Conservation (phyloP, 1,140 invertebrate species). For the Eufriesea mexicana region DNA sequence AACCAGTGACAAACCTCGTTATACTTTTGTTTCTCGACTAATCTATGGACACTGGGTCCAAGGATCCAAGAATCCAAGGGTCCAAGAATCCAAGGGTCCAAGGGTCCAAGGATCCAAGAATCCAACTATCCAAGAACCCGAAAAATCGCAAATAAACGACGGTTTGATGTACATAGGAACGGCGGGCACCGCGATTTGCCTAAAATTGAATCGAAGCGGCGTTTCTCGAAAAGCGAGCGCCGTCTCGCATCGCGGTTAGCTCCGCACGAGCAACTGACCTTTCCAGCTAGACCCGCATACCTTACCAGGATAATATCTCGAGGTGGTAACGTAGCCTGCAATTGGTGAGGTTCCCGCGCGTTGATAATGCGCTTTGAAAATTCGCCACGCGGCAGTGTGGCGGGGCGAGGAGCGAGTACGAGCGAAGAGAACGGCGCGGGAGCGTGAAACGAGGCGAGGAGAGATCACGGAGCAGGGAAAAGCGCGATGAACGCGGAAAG, state of each 20-base stretch:
- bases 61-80: no score
- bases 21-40: no score
- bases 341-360: background rate
- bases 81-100: no score
- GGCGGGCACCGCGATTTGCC: no score
- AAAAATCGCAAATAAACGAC: no score
- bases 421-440: background rate
- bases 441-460: background rate
- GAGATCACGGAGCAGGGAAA: background rate
- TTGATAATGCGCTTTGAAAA: background rate
- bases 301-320: background rate
- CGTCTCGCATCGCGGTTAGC: background rate
- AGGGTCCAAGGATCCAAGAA: no score
- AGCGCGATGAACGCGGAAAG: background rate
- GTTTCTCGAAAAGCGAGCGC: background rate
- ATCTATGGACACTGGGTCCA: no score
- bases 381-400: background rate
- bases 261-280: constrained; percentile 7
- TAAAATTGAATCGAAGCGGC: no score
- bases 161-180: no score
- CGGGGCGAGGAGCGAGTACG: background rate
- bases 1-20: no score
- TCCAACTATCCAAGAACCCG: no score
- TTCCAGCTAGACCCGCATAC: constrained; percentile 9
- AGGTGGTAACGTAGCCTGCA: background rate